Percentiles rank a stretch among this genome's conserved stretches.
Evolutionary conservation across 1,140 invertebrate genomes (phyloP).

Genomic region (Portunus trituberculatus): DNA sequence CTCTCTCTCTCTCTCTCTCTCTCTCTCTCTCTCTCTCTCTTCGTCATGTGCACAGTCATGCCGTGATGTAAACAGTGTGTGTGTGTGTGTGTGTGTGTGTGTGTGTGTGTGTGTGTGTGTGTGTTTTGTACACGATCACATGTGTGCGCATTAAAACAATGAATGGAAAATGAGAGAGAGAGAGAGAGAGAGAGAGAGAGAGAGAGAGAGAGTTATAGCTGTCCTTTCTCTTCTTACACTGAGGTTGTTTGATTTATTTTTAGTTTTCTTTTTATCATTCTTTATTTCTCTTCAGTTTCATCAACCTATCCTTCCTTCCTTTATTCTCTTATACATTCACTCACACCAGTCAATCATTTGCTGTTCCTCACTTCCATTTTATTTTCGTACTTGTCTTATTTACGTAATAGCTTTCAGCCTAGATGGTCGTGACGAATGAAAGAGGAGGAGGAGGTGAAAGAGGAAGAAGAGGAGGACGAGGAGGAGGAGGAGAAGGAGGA

Average conservation of each 20-base stretch:
- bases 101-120: slow-evolving; percentile 15
- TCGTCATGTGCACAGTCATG: background rate
- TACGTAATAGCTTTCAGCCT: too few relatives aligned
- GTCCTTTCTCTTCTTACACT: too few relatives aligned
- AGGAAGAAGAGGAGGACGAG: background rate
- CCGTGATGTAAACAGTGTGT: background rate
- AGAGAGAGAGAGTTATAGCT: too few relatives aligned
- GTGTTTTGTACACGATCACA: background rate
- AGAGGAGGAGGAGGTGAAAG: background rate
- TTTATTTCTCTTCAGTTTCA: too few relatives aligned
- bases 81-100: slow-evolving; percentile 20
- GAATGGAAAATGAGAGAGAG: too few relatives aligned
- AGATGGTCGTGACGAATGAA: too few relatives aligned
- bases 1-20: slow-evolving; percentile 43
- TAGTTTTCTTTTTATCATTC: too few relatives aligned
- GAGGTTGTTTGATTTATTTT: too few relatives aligned
- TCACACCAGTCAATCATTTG: background rate
- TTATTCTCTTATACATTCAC: too few relatives aligned
- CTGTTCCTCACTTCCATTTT: background rate
- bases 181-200: too few relatives aligned
- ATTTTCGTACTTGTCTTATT: background rate
- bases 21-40: slow-evolving; percentile 32
- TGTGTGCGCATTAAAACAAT: background rate
- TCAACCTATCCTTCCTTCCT: too few relatives aligned
- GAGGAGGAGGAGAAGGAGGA: background rate